A percentile compares a stretch with the other conserved stretches of the same genome.
Conservation (phyloP, 2,888 invertebrate genomes). For the Mesorhabditis spiculigera region DNA sequence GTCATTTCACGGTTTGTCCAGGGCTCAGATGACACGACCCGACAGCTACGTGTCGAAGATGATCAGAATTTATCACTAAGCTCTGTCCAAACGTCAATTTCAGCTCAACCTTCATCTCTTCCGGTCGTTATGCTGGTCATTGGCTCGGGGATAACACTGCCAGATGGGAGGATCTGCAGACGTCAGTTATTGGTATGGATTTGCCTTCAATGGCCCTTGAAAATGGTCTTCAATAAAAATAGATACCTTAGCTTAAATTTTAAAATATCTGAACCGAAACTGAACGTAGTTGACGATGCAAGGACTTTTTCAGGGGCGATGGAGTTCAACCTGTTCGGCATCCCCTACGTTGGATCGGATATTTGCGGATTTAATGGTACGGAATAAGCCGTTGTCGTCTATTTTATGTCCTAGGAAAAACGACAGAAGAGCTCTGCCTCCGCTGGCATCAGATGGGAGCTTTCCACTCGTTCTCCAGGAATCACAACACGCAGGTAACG, state of each 20-base stretch:
- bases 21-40: no score
- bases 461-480: slow-evolving; percentile 49
- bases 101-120: slow-evolving; percentile 59
- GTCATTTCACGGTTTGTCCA: slow-evolving; percentile 41
- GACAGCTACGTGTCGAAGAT: no score
- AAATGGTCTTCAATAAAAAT: background rate
- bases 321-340: slow-evolving; percentile 59
- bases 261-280: no score
- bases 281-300: background rate
- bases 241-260: no score
- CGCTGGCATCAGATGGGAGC: slow-evolving; percentile 65
- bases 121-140: slow-evolving; percentile 65
- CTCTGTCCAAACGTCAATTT: slow-evolving; percentile 8
- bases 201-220: background rate
- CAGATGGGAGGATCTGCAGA: slow-evolving; percentile 73
- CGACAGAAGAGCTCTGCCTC: slow-evolving; percentile 65
- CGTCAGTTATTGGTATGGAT: slow-evolving; percentile 20
- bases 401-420: background rate
- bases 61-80: no score
- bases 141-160: slow-evolving; percentile 81
- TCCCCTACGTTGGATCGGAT: slow-evolving; percentile 60
- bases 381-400: slow-evolving; percentile 6
- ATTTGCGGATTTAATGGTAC: slow-evolving; percentile 62
- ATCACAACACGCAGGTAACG: background rate
- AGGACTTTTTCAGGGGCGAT: slow-evolving; percentile 28